Evolutionary conservation across 2,888 invertebrate genomes (phyloP), one percentile per base, ranked within the genome.

Genomic region (Arctia plantaginis): DNA sequence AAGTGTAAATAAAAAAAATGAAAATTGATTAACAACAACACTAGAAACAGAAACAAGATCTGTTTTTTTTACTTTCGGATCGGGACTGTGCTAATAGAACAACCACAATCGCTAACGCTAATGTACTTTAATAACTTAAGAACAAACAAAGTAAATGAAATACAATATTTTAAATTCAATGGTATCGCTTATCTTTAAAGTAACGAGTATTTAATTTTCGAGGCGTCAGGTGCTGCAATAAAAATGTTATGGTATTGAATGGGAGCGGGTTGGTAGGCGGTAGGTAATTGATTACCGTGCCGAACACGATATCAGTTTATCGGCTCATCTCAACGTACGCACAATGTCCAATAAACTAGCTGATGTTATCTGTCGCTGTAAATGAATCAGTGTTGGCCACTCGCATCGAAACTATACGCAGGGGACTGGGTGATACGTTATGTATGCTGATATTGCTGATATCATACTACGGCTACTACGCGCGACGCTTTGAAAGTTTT

Each of bases 321-420:
- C 95, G 85, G 55, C 75, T 20, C 87, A 95, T 94, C 94, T 85
- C 88, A 86, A 83, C 88, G 88, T 89, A 91, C 90, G 90, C 92
- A 94, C 95, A 95, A 94, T 94, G 93, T 93, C 90, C 93, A 93
- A 95, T 95, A 95, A 95, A 95, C 92, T 90, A 94, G 89, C 82
- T 83, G 94, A 93, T 93, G 86, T 84, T 94, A 95, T 95, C 95
- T 89, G 89, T 90, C 88, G 87, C 90, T 90, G 92, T 92, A 93
- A 94, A 94, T 95, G 94, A 93, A 94, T 95, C 95, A 93, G 93
- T 91, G 89, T 89, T 75, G 79, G 78, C 75, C 72, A 77, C 73
- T 81, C 81, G 83, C 75, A 81, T 79, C 77, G 85, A 79, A 87
- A 88, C 86, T 79, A 78, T 80, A 87, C 80, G 82, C 83, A 75